Evolutionary conservation across 1,140 invertebrate species (phyloP).

Genomic region (Papilio helenus): DNA sequence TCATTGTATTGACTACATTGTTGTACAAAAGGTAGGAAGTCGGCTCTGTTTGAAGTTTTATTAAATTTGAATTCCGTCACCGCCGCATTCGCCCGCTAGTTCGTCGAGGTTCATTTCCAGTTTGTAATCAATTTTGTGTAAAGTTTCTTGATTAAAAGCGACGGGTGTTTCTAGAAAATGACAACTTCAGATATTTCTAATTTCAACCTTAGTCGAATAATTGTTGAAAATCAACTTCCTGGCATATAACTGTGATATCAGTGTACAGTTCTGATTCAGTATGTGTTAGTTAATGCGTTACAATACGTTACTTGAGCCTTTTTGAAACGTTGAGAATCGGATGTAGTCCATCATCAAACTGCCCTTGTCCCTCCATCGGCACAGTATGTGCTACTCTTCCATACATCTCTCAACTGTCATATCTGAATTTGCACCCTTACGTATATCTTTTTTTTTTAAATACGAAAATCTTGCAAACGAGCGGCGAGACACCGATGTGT

Average conservation of each 20-base stretch:
- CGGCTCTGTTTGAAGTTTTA: slow-evolving; percentile 34
- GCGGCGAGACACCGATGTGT: no score
- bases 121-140: slow-evolving; percentile 36
- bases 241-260: neutral
- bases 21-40: slow-evolving; percentile 11
- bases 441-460: no score
- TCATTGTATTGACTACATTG: slow-evolving; percentile 26
- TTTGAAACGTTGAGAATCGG: no score
- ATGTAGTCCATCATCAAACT: no score
- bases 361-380: no score
- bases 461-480: no score
- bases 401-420: no score
- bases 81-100: neutral
- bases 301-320: no score
- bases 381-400: no score
- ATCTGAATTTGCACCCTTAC: no score
- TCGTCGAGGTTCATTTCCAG: slow-evolving; percentile 29
- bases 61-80: slow-evolving; percentile 35
- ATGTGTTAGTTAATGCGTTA: no score
- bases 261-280: no score
- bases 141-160: slow-evolving; percentile 31
- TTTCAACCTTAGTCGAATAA: neutral
- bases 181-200: neutral
- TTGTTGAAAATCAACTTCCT: neutral
- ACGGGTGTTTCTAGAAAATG: neutral